Evolutionary conservation across 1,140 invertebrate species (phyloP).

Genomic region (Cepaea nemoralis): DNA sequence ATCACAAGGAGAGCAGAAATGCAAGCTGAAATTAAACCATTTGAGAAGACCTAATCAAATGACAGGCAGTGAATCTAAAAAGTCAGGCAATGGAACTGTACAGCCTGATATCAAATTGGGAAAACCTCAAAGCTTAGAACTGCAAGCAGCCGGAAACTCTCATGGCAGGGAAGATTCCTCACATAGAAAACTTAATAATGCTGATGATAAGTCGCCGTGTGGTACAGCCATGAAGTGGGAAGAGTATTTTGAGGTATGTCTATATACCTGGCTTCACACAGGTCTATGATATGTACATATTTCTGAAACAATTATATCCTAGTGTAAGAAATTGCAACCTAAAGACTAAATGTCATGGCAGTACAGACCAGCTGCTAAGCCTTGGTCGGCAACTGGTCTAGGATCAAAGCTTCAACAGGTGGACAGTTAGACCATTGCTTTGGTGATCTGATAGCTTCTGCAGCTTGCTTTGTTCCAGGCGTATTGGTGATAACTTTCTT

Average conservation of each 20-base stretch:
- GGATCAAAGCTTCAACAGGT: too few relatives aligned
- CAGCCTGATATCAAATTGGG: not conserved
- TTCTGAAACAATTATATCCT: too few relatives aligned
- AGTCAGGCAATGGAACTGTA: not conserved
- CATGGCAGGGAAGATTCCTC: conserved; percentile 87
- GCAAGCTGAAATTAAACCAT: not conserved
- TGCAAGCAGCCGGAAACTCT: conserved; percentile 85
- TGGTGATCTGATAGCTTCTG: too few relatives aligned
- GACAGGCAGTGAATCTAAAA: not conserved
- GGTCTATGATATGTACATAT: too few relatives aligned
- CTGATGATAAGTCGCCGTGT: conserved; percentile 62
- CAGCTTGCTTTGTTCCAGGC: too few relatives aligned
- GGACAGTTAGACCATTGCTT: too few relatives aligned
- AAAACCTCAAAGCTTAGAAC: conserved; percentile 81
- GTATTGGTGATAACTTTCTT: too few relatives aligned
- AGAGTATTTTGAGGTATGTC: conserved; percentile 76
- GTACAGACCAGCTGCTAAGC: too few relatives aligned
- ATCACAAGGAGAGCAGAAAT: not conserved
- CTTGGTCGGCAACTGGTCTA: too few relatives aligned
- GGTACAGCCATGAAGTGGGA: conserved; percentile 65
- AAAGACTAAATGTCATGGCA: too few relatives aligned
- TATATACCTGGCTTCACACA: conserved; percentile 57
- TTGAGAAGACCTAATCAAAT: conserved; percentile 45
- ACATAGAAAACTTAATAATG: conserved; percentile 79
- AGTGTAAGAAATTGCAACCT: too few relatives aligned